These are phyloP conservation scores for Panorpa germanica DNA, from an alignment of 2,888 invertebrate species.

Conservation along the genomic window DNA sequence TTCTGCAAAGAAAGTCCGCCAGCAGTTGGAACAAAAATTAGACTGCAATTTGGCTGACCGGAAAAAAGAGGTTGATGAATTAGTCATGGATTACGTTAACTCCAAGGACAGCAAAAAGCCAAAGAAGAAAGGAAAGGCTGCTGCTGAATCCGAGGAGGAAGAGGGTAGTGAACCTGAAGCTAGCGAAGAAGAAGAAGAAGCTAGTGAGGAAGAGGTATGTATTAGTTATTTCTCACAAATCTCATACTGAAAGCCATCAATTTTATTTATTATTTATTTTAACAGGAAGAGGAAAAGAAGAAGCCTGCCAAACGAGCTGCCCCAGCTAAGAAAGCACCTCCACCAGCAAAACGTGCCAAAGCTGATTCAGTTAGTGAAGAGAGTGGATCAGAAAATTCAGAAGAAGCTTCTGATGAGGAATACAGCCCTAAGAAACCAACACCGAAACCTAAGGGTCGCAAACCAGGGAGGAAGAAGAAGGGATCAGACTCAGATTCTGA, in stretches of 20 bases:
- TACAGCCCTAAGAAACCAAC: slow-evolving; percentile 37
- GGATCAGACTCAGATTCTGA: slow-evolving; percentile 48
- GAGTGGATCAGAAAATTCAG: slow-evolving; percentile 26
- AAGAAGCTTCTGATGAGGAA: slow-evolving; percentile 34
- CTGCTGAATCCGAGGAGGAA: slow-evolving; percentile 17
- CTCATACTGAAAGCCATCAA: slow-evolving; percentile 4
- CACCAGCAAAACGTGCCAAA: slow-evolving; percentile 16
- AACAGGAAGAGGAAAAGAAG: slow-evolving; percentile 9
- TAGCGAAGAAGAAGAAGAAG: slow-evolving; percentile 23
- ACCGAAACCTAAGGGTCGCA: slow-evolving; percentile 32
- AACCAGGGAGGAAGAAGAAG: slow-evolving; percentile 34
- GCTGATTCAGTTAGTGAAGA: slow-evolving; percentile 24
- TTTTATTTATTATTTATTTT: slow-evolving; percentile 1
- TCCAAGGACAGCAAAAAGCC: slow-evolving; percentile 24
- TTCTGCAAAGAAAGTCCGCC: slow-evolving; percentile 78
- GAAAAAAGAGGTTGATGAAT: slow-evolving; percentile 71
- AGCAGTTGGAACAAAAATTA: slow-evolving; percentile 65
- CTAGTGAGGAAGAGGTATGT: slow-evolving; percentile 19
- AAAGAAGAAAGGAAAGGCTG: slow-evolving; percentile 22
- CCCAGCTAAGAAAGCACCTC: slow-evolving; percentile 23
- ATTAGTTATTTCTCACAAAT: slow-evolving; percentile 10
- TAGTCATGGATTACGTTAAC: slow-evolving; percentile 62
- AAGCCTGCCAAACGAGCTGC: slow-evolving; percentile 23
- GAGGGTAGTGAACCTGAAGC: slow-evolving; percentile 18
- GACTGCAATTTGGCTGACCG: slow-evolving; percentile 55